Evolutionary conservation across 2,888 invertebrate genomes (phyloP), one percentile per base, ranked within the genome.

Genomic region (Erannis defoliaria): DNA sequence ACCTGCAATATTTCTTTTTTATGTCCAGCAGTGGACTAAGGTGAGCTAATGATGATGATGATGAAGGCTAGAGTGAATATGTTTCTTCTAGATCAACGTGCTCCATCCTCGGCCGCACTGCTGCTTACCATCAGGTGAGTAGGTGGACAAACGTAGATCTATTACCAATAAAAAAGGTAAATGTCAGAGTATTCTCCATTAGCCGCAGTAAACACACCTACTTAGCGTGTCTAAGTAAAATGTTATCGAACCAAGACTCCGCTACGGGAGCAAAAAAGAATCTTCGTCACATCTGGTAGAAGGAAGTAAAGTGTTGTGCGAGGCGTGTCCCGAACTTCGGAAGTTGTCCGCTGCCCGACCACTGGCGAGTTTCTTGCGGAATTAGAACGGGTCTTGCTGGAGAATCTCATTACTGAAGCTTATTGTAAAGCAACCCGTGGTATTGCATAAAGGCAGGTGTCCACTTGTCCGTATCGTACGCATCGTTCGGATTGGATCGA

Each of bases 301-400:
- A 66, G 67, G 71, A 72, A 65, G 72, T 56, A 42, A 35, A 62
- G 38, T 55, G 60, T 75, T 82, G 77, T 80, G 80, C 64, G 77
- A 80, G 79, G 79, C 80, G 81, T 76, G 81, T 77, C 73, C 75
- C 76, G 71, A 77, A 81, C 84, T 86, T 77, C 71, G 61, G 74
- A 86, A 86, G 84, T 87, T 84, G 69, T 74, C 59, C 81, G 78
- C 70, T 72, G 69, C 66, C 71, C 75, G 72, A 74, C 81, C 78
- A 76, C 73, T 67, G 72, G 56, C 73, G 80, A 83, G 77, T 82
- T 82, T 81, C 83, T 82, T 79, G 70, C 60, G 40, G 58, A 53
- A 29, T 21, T 62, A 62, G 48, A n/a, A 42, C 8, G 9, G 42
- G 14, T 21, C 42, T 4, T 31, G 1, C 42, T 35, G 56, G 31